Evolutionary conservation across 2,888 invertebrate species (phyloP), one percentile per base, ranked within the genome.

Genomic region (Drosophila siamana): DNA sequence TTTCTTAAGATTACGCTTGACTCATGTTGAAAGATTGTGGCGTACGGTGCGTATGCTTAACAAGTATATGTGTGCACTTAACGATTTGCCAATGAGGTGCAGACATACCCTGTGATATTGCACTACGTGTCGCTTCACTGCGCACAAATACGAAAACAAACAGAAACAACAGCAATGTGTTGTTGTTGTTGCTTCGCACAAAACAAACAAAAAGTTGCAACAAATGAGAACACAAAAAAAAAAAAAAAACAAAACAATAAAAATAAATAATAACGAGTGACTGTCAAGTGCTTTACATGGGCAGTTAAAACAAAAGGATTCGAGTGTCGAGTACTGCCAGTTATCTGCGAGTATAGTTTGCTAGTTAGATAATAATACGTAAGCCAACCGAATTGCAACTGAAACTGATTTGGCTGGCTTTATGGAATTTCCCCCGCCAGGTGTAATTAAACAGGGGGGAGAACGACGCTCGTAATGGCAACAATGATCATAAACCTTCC

Each of bases 161-260:
- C n/a, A n/a, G n/a, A n/a, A n/a, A 51, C 15, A 28, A 44, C 9
- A 44, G 33, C 24, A 13, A 36, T 62, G 15, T 15, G 50, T 44
- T 73, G 19, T 19, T 19, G 1, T 33, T 38, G 60, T 67, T 64
- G 40, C 56, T 72, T 73, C 56, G 52, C 69, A 69, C 62, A 62
- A 30, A 55, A 68, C 41, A 61, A 33, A 44, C n/a, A 48, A 52
- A 44, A 50, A 28, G 50, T 16, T 56, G 61, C 44, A 61, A 44
- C 22, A 48, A 50, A 38, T 46, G 15, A 33, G 28, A 70, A 50
- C 41, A 44, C 43, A 51, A 9, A 30, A n/a, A 22, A 43, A 36
- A 24, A 24, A 13, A 38, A 13, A 13, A 8, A 22, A 30, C 28
- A 1, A 28, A 2, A 3, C 9, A 8, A 30, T 0, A 30, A 30